phyloP scores from a whole-genome alignment of 2,888 invertebrate genomes.

The Macrosoma leucophasiata region DNA sequence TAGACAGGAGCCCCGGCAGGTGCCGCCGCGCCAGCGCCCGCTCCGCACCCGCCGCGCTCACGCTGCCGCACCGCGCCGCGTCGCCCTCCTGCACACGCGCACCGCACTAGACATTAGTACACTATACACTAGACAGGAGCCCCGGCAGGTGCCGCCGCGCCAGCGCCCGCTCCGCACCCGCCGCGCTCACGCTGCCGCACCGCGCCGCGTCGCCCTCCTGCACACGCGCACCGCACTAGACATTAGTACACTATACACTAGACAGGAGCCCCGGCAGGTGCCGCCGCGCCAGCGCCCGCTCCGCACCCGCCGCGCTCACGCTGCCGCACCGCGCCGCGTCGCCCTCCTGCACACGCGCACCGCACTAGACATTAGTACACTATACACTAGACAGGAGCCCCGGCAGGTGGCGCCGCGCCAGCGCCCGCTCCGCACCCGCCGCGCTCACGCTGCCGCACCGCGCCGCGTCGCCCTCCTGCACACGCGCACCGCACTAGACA shows the following conservation, averaged over 20 bases:
- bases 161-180: slow-evolving; percentile 79
- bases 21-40: slow-evolving; percentile 79
- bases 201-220: slow-evolving; percentile 81
- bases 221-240: too few species aligned
- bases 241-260: too few species aligned
- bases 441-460: slow-evolving; percentile 80
- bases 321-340: slow-evolving; percentile 81
- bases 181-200: slow-evolving; percentile 80
- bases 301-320: slow-evolving; percentile 77
- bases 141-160: slow-evolving; percentile 78
- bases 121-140: too few species aligned
- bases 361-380: too few species aligned
- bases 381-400: slow-evolving; percentile 79
- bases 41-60: slow-evolving; percentile 78
- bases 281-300: slow-evolving; percentile 79
- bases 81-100: slow-evolving; percentile 85
- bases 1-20: slow-evolving; percentile 79
- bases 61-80: slow-evolving; percentile 78
- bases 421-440: slow-evolving; percentile 78
- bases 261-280: slow-evolving; percentile 79
- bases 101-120: too few species aligned
- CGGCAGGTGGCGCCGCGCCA: slow-evolving; percentile 79
- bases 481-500: too few species aligned
- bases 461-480: slow-evolving; percentile 81
- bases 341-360: slow-evolving; percentile 82